phyloP scores from a whole-genome alignment of 2,113 vertebrate species.

The Acrocephalus kingi region DNA sequence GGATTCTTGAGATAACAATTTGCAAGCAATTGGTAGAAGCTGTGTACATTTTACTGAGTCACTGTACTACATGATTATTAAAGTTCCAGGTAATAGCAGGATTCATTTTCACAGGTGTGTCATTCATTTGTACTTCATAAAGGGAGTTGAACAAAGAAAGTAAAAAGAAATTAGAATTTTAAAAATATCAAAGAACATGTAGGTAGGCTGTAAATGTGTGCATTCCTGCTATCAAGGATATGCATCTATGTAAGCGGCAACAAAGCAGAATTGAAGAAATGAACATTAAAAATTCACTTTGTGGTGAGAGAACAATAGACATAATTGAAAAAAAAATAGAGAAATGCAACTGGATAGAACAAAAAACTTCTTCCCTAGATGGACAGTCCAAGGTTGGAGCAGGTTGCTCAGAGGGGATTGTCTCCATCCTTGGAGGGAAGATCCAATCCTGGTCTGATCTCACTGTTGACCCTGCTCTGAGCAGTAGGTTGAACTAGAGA shows the following conservation, averaged over 20 bases:
- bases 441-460: neutral
- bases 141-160: neutral
- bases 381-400: neutral
- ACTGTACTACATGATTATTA: neutral
- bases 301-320: neutral
- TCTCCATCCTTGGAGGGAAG: neutral
- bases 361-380: neutral
- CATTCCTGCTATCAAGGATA: neutral
- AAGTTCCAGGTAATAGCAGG: neutral
- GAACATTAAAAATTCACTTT: neutral
- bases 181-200: neutral
- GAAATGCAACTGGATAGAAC: neutral
- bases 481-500: neutral
- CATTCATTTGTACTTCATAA: neutral
- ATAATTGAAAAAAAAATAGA: neutral
- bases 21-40: neutral
- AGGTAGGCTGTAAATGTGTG: neutral
- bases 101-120: neutral
- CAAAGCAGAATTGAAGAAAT: neutral
- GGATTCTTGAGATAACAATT: neutral
- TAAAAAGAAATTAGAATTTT: neutral
- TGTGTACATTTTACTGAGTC: neutral
- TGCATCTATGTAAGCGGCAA: neutral
- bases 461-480: neutral
- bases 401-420: neutral